Evolutionary conservation across 1,140 invertebrate species (phyloP), one percentile per base, ranked within the genome.

Genomic region (Drosophila pectinifera): DNA sequence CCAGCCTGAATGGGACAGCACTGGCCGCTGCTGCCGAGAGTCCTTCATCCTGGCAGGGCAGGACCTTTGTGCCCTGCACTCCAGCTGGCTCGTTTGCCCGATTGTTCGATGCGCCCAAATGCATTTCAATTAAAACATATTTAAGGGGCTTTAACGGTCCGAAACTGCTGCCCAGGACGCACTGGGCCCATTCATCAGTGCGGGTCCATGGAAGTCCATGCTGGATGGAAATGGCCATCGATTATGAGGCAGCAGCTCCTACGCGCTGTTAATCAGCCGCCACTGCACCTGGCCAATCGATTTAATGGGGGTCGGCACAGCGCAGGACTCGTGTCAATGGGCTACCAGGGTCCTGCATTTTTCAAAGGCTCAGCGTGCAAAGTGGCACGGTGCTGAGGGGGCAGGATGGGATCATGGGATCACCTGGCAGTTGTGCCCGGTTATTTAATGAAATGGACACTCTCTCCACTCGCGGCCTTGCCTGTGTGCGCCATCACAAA

Each of bases 71-170:
- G 43, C 42, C 59, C 28, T 31, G 18, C 58, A 65, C 55, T 56
- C 67, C 41, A 62, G 57, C 42, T 62, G 45, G 68, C 46, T 54
- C 73, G 56, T 45, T 70, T 63, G 59, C 36, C 61, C 58, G 22
- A 72, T 73, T 76, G 70, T 75, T 53, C 64, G 49, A 16, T 83
- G 67, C 73, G 76, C 63, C 80, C 76, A 89, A 89, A 80, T 89
- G 84, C 84, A 89, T 84, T 88, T 80, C 84, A 88, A 89, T 88
- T 88, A 88, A 82, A 80, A 72, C 84, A 78, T 84, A 84, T 88
- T 88, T 88, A 83, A 88, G 63, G 77, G 49, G 67, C 67, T 61
- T 61, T 69, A 65, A 43, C 58, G 38, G 48, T 58, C 42, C 46
- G 59, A 26, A 45, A 22, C 57, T 18, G 43, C 34, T 36, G 39